Conservation (phyloP, 2,113 vertebrate species). For the Gymnobelideus leadbeateri region DNA sequence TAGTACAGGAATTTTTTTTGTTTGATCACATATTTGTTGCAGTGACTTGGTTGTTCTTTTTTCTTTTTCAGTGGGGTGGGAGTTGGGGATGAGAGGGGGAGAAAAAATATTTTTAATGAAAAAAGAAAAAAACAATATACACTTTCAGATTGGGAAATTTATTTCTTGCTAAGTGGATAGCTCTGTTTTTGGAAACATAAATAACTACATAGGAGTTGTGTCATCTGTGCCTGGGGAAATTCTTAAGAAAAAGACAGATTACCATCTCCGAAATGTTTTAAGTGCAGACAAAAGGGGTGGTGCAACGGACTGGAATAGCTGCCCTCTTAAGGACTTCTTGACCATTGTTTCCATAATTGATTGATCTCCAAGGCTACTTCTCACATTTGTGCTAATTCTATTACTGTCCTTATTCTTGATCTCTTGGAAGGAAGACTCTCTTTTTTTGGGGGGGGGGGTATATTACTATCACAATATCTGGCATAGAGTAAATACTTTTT, state of each 20-base stretch:
- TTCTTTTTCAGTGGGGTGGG: not conserved
- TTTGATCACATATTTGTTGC: not conserved
- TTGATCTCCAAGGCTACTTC: not conserved
- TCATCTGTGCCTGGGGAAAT: not conserved
- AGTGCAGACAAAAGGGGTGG: not conserved
- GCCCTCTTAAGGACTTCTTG: not conserved
- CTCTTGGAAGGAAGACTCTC: not conserved
- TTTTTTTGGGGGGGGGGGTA: not conserved
- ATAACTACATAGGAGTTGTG: not conserved
- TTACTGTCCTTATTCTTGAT: not conserved
- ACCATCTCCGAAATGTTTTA: not conserved
- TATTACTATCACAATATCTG: not conserved
- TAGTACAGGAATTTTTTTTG: too few relatives aligned
- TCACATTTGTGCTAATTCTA: not conserved
- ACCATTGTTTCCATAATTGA: not conserved
- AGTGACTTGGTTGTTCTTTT: constrained; percentile 17
- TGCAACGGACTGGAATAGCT: not conserved
- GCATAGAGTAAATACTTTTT: not conserved
- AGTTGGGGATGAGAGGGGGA: not conserved
- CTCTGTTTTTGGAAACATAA: not conserved
- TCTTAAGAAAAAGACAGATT: not conserved
- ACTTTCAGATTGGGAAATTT: not conserved
- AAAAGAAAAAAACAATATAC: not conserved
- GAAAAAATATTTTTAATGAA: not conserved
- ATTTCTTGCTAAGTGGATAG: not conserved